Percentiles rank a stretch among this genome's conserved stretches.
phyloP scores from a whole-genome alignment of 64 coral and sea anemone species.

The Dendronephthya gigantea region DNA sequence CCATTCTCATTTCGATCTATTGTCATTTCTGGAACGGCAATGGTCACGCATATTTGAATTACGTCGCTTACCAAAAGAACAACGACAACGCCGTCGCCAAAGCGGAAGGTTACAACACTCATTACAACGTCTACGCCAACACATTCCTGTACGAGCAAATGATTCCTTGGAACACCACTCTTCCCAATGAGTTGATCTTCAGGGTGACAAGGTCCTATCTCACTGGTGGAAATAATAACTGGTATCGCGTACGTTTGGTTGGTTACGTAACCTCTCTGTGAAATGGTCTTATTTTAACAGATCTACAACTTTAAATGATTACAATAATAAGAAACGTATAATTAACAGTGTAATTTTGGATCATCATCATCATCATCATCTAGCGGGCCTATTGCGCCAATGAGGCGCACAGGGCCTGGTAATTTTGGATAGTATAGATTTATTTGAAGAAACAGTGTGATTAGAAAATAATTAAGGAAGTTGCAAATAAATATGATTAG shows the following conservation, averaged over 20 bases:
- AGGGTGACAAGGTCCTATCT: constrained; percentile 36
- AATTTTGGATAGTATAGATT: too few relatives aligned
- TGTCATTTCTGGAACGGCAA: constrained; percentile 31
- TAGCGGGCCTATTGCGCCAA: too few relatives aligned
- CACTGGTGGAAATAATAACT: constrained; percentile 47
- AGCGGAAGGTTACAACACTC: constrained; percentile 37
- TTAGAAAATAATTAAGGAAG: too few relatives aligned
- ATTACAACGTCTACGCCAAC: constrained; percentile 53
- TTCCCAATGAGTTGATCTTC: constrained; percentile 50
- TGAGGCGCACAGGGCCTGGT: too few relatives aligned
- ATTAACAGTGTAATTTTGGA: too few relatives aligned
- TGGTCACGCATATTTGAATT: constrained; percentile 56
- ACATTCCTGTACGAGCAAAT: constrained; percentile 58
- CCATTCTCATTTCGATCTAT: constrained; percentile 54
- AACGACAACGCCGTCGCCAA: constrained; percentile 39
- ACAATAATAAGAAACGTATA: too few relatives aligned
- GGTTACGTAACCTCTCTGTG: constrained; percentile 38
- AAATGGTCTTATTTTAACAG: too few relatives aligned
- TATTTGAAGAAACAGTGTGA: too few relatives aligned
- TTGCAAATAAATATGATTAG: too few relatives aligned
- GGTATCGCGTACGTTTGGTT: constrained; percentile 41
- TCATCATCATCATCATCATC: too few relatives aligned
- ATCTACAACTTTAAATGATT: too few relatives aligned
- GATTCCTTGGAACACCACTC: constrained; percentile 49
- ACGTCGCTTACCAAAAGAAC: constrained; percentile 46